Percentiles rank a stretch among this genome's conserved stretches.
These are phyloP conservation scores for Apogon talboti DNA, from an alignment of 2,797 vertebrate species.

Conservation along the genomic window DNA sequence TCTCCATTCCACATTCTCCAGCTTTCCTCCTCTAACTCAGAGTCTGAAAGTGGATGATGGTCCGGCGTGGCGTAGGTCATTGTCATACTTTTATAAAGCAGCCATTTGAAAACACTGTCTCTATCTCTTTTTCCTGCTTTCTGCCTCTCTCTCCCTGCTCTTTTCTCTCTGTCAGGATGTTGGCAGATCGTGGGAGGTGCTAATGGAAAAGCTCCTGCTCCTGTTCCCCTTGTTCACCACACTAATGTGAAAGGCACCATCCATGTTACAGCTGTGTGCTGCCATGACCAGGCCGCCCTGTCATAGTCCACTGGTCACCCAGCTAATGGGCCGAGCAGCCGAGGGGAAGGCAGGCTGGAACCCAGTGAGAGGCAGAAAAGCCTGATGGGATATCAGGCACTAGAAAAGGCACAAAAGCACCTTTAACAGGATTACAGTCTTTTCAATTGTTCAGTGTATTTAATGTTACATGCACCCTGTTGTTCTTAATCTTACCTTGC, in stretches of 20 bases:
- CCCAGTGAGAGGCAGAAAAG: conserved; percentile 45
- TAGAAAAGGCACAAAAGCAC: conserved; percentile 8
- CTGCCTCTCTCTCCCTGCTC: conserved; percentile 13
- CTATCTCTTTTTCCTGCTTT: conserved; percentile 15
- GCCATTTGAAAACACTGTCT: conserved; percentile 65
- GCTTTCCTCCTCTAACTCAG: background rate
- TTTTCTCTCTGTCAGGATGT: conserved; percentile 64
- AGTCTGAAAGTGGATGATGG: conserved; percentile 46
- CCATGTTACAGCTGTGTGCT: conserved; percentile 77
- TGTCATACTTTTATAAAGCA: conserved; percentile 58
- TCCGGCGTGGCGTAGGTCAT: conserved; percentile 36
- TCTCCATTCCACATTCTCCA: background rate
- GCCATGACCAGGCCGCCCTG: conserved; percentile 90
- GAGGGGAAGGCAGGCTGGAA: conserved; percentile 40
- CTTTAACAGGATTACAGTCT: background rate
- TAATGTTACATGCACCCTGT: no score
- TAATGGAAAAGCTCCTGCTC: conserved; percentile 81
- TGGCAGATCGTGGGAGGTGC: conserved; percentile 79
- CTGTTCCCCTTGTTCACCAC: conserved; percentile 77
- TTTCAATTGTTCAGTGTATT: no score
- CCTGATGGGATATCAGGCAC: conserved; percentile 4
- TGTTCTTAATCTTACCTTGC: no score
- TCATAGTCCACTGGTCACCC: conserved; percentile 97
- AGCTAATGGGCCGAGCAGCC: conserved; percentile 94
- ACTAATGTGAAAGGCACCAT: conserved; percentile 80